These are phyloP conservation scores for Petrocephalus zakoni DNA, from an alignment of 2,113 vertebrate species.

Conservation along the genomic window DNA sequence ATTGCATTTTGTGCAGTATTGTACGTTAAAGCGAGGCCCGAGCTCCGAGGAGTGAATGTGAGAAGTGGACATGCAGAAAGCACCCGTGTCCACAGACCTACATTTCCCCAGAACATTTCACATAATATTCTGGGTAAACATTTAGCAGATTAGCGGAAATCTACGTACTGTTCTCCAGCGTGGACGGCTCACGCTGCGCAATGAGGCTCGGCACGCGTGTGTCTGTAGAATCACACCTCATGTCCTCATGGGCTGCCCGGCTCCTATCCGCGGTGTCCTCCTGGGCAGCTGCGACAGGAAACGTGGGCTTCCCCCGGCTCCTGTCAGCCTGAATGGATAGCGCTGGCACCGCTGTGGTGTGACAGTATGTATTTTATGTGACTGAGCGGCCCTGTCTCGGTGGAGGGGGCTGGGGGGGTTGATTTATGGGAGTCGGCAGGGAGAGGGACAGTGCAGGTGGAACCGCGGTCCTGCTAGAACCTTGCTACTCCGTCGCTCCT, in stretches of 20 bases:
- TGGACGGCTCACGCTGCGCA: background rate
- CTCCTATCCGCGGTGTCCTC: background rate
- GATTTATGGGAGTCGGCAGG: constrained; percentile 16
- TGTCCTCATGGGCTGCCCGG: background rate
- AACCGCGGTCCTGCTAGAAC: background rate
- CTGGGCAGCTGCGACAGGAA: background rate
- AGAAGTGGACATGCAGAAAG: background rate
- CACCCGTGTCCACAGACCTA: background rate
- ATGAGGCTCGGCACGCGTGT: background rate
- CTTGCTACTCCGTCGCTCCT: background rate
- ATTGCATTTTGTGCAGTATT: background rate
- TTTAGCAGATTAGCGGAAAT: background rate
- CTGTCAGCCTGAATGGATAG: constrained; percentile 25
- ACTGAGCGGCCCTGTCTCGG: constrained; percentile 10
- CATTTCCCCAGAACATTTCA: background rate
- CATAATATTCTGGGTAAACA: background rate
- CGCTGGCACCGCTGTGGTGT: background rate
- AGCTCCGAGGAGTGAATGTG: background rate
- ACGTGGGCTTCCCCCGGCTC: background rate
- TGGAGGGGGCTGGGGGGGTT: background rate
- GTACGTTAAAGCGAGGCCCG: background rate
- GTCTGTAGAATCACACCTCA: background rate
- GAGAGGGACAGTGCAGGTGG: constrained; percentile 14
- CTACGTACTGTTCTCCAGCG: background rate
- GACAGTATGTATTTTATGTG: constrained; percentile 24